Percentiles rank a stretch among this genome's conserved stretches.
Conservation (phyloP, 2,797 vertebrate genomes). For the Microtus agrestis region DNA sequence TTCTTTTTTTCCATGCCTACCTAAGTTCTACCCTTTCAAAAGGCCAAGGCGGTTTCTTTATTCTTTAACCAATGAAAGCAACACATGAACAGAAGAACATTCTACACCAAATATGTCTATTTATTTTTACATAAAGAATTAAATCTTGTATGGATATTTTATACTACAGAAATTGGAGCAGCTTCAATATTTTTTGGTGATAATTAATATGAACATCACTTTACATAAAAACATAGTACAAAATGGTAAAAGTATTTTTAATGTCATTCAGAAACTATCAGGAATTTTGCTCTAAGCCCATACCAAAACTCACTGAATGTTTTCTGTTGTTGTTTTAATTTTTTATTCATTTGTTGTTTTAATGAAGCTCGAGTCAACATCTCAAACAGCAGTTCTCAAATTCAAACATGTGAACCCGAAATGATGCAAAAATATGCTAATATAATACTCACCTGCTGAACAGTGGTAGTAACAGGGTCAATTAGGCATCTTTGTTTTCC, state of each 20-base stretch:
- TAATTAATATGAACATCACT: background rate
- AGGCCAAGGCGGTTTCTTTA: no score
- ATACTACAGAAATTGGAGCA: background rate
- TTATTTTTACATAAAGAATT: background rate
- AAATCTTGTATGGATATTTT: background rate
- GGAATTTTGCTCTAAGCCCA: background rate
- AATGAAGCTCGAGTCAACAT: background rate
- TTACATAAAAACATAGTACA: background rate
- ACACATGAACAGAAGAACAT: no score
- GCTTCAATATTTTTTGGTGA: background rate
- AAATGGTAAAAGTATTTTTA: background rate
- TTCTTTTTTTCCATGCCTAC: no score
- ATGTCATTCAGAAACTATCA: background rate
- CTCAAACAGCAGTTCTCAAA: background rate
- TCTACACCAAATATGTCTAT: background rate
- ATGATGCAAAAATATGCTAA: no score
- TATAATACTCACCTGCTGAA: background rate
- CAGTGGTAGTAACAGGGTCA: background rate
- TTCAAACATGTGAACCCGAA: background rate
- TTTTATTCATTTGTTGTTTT: background rate
- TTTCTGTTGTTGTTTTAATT: background rate
- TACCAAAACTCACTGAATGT: background rate
- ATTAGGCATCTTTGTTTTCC: background rate
- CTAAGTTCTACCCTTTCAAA: no score
- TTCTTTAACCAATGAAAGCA: no score